Evolutionary conservation across 2,113 vertebrate genomes (phyloP), one percentile per base, ranked within the genome.

Genomic region (Dolichotis patagonum): DNA sequence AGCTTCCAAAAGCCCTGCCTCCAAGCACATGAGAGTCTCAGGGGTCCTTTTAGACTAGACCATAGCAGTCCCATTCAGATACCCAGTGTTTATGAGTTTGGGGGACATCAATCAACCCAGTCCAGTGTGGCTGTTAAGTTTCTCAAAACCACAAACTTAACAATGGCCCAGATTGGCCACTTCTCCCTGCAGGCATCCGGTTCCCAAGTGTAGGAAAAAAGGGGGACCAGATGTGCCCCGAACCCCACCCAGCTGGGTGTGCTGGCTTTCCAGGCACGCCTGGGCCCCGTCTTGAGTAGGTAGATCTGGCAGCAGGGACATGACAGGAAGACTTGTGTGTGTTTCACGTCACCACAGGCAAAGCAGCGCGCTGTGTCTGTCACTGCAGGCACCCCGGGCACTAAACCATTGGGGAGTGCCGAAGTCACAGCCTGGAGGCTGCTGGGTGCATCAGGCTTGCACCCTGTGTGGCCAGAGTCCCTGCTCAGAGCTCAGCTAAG

Each of bases 211-310:
- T 75, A 71, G 67, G 58, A 67, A 41, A 49, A 95, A 83, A 90
- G 41, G 4, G 7, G n/a, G 0, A 5, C 32, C 7, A n/a, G 63
- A 30, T 28, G 56, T 0, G 0, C 62, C 60, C 41, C 19, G 54
- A 75, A 30, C 20, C 35, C 38, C 26, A 3, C 41, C 19, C 56
- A 46, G 30, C 28, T 35, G 28, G 49, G 62, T 3, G 20, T 0
- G 0, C 38, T 43, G 58, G 43, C 22, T 38, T 43, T 58, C 71
- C 17, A 32, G 13, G 67, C 38, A 22, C 56, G 30, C 13, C 69
- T 4, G 0, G 46, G 67, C 58, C 11, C 7, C 16, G 2, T 58
- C 75, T 94, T 41, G 26, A 85, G 24, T 32, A 81, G 20, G 58
- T 24, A 62, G 2, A 1, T 54, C 0, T 2, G 49, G 26, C n/a